Percentiles rank a stretch among this genome's conserved stretches.
These are phyloP conservation scores for Thumatha senex DNA, from an alignment of 2,888 invertebrate genomes.

Conservation along the genomic window DNA sequence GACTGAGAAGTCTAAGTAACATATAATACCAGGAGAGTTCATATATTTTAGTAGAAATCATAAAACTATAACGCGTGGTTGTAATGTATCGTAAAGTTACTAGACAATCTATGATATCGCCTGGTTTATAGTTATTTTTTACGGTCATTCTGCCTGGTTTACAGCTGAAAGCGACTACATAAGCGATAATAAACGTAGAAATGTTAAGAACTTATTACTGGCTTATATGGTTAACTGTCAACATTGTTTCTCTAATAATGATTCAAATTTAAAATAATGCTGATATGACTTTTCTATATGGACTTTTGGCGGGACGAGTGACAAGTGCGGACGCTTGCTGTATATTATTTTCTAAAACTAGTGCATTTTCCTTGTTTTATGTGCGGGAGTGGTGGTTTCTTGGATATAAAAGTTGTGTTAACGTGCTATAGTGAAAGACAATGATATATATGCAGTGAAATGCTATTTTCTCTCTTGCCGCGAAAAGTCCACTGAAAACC, in stretches of 20 bases:
- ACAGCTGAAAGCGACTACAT: conserved; percentile 44
- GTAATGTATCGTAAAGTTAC: conserved; percentile 37
- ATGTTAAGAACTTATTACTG: conserved; percentile 37
- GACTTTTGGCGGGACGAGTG: no score
- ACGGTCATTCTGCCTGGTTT: conserved; percentile 52
- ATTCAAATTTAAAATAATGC: no score
- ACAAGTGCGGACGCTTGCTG: no score
- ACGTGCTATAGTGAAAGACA: no score
- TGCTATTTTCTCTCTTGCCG: no score
- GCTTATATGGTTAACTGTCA: conserved; percentile 26
- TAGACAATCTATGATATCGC: conserved; percentile 50
- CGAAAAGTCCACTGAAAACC: no score
- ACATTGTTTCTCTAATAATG: conserved; percentile 12
- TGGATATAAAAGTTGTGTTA: no score
- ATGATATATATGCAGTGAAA: no score
- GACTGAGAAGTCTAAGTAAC: background rate
- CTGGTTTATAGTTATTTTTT: conserved; percentile 53
- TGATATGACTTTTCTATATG: no score
- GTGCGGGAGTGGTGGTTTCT: no score
- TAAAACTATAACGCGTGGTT: conserved; percentile 42
- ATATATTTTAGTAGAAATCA: background rate
- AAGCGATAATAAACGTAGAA: conserved; percentile 49
- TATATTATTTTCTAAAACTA: no score
- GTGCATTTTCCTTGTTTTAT: no score
- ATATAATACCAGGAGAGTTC: background rate